phyloP scores from a whole-genome alignment of 1,140 invertebrate species.

The Eumeta japonica region DNA sequence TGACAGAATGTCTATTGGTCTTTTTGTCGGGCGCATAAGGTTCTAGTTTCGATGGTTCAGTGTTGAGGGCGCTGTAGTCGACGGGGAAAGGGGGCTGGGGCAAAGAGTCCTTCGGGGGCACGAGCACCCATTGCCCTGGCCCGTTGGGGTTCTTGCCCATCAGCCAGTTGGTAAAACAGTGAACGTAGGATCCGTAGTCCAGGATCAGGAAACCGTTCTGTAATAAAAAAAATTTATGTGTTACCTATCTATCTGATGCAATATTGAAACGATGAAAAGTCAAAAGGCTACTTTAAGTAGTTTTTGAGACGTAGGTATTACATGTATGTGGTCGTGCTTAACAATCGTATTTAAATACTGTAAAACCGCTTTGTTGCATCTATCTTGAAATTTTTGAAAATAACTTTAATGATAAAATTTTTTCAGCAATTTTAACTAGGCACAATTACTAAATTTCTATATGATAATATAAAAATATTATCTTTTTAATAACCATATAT shows the following conservation, averaged over 20 bases:
- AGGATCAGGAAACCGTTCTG: slow-evolving; percentile 68
- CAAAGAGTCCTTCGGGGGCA: slow-evolving; percentile 59
- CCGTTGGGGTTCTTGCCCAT: slow-evolving; percentile 71
- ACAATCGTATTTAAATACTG: too few relatives aligned
- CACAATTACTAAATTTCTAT: too few relatives aligned
- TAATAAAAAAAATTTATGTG: slow-evolving; percentile 24
- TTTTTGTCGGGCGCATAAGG: slow-evolving; percentile 68
- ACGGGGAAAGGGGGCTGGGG: slow-evolving; percentile 66
- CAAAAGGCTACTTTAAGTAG: slow-evolving; percentile 4
- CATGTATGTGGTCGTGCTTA: too few relatives aligned
- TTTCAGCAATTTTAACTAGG: too few relatives aligned
- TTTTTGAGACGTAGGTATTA: too few relatives aligned
- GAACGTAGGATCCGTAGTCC: slow-evolving; percentile 63
- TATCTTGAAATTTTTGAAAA: too few relatives aligned
- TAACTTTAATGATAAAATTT: too few relatives aligned
- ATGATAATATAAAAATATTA: too few relatives aligned
- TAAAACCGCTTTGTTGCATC: too few relatives aligned
- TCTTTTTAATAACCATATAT: too few relatives aligned
- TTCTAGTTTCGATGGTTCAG: slow-evolving; percentile 66
- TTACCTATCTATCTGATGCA: too few relatives aligned
- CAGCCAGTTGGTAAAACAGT: slow-evolving; percentile 71
- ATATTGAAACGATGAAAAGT: slow-evolving; percentile 5
- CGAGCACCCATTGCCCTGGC: slow-evolving; percentile 70
- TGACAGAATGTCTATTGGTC: slow-evolving; percentile 68
- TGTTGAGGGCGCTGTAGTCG: slow-evolving; percentile 72